These are phyloP conservation scores for Drosophila lowei DNA, from an alignment of 1,140 invertebrate species.

Conservation along the genomic window DNA sequence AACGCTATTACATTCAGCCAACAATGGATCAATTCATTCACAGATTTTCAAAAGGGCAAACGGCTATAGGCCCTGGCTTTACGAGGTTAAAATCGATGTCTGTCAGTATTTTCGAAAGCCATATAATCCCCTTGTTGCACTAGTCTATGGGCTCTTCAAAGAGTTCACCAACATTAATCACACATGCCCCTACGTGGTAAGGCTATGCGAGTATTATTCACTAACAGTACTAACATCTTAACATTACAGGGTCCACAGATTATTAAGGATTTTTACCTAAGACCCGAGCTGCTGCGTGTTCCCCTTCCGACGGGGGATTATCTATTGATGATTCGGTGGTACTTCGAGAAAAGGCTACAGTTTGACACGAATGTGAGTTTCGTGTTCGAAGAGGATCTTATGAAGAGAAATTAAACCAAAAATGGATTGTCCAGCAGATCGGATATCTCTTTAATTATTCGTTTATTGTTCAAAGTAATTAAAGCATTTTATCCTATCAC, in stretches of 20 bases:
- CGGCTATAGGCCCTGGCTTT: constrained; percentile 28
- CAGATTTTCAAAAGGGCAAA: constrained; percentile 21
- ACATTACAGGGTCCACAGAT: constrained; percentile 6
- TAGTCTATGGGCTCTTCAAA: constrained; percentile 9
- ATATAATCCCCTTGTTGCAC: not conserved
- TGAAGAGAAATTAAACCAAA: not conserved
- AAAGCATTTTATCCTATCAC: too few species aligned
- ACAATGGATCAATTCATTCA: not conserved
- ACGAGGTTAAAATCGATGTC: not conserved
- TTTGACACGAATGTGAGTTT: constrained; percentile 24
- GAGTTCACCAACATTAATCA: constrained; percentile 30
- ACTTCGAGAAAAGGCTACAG: constrained; percentile 9
- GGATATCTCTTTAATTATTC: too few species aligned
- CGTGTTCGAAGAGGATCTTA: constrained; percentile 18
- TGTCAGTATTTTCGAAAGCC: constrained; percentile 3
- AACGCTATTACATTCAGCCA: constrained; percentile 10
- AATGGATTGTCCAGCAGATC: too few species aligned
- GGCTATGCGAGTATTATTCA: not conserved
- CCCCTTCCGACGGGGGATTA: constrained; percentile 35
- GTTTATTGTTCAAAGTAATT: too few species aligned
- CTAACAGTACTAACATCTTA: too few species aligned
- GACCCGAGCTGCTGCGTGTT: constrained; percentile 5
- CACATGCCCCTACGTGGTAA: constrained; percentile 32
- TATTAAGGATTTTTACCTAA: constrained; percentile 20
- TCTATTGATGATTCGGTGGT: constrained; percentile 5